Conservation (phyloP, 1,140 invertebrate genomes). For the Ditylenchus dipsaci region DNA sequence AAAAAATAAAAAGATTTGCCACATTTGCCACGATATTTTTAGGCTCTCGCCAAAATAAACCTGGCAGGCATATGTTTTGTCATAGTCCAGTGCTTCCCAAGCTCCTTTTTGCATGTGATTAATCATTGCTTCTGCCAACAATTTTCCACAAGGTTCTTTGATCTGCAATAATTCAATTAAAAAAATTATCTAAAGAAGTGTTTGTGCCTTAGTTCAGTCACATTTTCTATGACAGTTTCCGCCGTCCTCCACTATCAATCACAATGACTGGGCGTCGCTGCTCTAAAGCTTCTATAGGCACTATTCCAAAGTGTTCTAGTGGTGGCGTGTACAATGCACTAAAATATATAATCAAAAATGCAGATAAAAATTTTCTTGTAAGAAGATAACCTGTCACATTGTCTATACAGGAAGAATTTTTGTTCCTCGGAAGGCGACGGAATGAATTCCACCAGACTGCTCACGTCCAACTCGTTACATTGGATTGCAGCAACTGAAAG, state of each 20-base stretch:
- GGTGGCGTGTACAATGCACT: conserved; percentile 56
- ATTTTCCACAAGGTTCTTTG: conserved; percentile 44
- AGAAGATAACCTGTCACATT: conserved; percentile 40
- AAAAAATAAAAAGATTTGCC: too few species aligned
- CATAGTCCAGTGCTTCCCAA: conserved; percentile 51
- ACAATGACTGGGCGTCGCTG: conserved; percentile 56
- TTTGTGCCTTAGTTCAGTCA: conserved; percentile 48
- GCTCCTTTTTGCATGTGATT: conserved; percentile 46
- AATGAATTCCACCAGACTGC: conserved; percentile 52
- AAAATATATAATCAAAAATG: too few species aligned
- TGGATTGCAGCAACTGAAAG: conserved; percentile 38
- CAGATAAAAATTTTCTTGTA: too few species aligned
- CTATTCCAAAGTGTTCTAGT: conserved; percentile 57
- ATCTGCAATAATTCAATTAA: conserved; percentile 34
- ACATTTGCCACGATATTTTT: too few species aligned
- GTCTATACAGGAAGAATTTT: conserved; percentile 50
- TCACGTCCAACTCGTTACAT: conserved; percentile 42
- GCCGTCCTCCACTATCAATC: conserved; percentile 55
- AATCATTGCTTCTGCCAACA: conserved; percentile 56
- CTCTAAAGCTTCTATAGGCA: conserved; percentile 56
- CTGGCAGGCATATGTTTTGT: conserved; percentile 45
- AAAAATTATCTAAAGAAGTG: neutral
- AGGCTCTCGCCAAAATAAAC: too few species aligned
- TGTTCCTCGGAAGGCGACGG: conserved; percentile 46
- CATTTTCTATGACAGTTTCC: conserved; percentile 54